phyloP scores from a whole-genome alignment of 1,140 invertebrate genomes.

The Daktulosphaira vitifoliae region DNA sequence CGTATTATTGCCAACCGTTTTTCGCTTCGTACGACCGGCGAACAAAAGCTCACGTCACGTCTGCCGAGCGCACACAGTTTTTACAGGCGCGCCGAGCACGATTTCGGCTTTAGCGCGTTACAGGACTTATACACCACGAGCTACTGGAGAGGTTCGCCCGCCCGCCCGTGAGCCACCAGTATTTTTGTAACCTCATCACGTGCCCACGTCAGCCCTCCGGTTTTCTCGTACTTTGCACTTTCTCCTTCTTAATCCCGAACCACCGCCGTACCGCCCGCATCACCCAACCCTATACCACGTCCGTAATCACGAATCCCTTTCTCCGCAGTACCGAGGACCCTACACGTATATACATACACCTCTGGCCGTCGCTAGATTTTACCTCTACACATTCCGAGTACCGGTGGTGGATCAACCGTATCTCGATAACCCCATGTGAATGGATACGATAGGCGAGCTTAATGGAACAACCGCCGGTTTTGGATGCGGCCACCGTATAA shows the following conservation, averaged over 20 bases:
- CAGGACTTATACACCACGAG: not conserved
- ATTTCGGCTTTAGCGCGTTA: constrained; percentile 23
- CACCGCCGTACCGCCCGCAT: not conserved
- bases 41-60: constrained; percentile 17
- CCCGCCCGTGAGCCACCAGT: not conserved
- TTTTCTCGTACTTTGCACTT: constrained; percentile 17
- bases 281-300: not conserved
- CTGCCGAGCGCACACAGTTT: constrained; percentile 11
- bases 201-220: constrained; percentile 24
- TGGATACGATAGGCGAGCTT: too few species aligned
- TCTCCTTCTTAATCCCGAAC: constrained; percentile 21
- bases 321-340: not conserved
- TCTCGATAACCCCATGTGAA: constrained; percentile 12
- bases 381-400: too few species aligned
- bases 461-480: too few species aligned
- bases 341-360: too few species aligned
- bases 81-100: constrained; percentile 24
- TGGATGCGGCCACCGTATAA: too few species aligned
- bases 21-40: not conserved
- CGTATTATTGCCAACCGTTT: constrained; percentile 11
- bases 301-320: constrained; percentile 31
- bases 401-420: constrained; percentile 5
- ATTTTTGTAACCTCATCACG: constrained; percentile 25
- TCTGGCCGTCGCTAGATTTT: too few species aligned
- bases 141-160: not conserved